phyloP scores from a whole-genome alignment of 1,140 invertebrate genomes.

The Cardiocondyla obscurior region DNA sequence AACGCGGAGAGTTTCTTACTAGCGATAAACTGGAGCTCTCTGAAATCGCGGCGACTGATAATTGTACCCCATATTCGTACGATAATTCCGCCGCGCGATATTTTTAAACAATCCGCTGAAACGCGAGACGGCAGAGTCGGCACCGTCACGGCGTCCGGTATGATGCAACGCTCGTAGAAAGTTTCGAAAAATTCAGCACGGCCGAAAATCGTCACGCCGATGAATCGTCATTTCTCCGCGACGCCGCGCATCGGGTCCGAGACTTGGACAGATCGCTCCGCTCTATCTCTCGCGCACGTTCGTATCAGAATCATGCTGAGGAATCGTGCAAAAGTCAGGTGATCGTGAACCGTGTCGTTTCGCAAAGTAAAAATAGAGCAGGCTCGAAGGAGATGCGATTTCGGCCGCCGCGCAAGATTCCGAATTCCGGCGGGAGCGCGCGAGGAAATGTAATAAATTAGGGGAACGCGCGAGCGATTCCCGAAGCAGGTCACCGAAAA shows the following conservation, averaged over 20 bases:
- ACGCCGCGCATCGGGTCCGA: background rate
- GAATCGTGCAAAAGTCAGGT: background rate
- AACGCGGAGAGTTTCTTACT: background rate
- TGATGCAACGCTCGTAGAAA: constrained; percentile 30
- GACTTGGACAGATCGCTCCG: background rate
- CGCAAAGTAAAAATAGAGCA: background rate
- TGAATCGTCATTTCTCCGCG: background rate
- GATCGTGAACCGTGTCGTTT: background rate
- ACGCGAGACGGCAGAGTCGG: background rate
- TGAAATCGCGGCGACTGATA: background rate
- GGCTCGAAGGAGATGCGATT: background rate
- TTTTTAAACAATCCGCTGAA: background rate
- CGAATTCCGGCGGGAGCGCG: background rate
- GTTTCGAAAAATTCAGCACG: constrained; percentile 16
- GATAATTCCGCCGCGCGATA: background rate
- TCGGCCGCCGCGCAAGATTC: background rate
- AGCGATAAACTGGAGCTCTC: background rate
- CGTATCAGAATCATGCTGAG: background rate
- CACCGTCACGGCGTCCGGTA: background rate
- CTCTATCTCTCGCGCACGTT: background rate
- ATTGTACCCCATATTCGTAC: background rate
- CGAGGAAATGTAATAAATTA: background rate
- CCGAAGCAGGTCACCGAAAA: constrained; percentile 12
- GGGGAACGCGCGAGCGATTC: background rate
- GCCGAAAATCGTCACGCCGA: background rate